A percentile compares a stretch with the other conserved stretches of the same genome.
Conservation (phyloP, 1,140 invertebrate genomes). For the Eurosta solidaginis region DNA sequence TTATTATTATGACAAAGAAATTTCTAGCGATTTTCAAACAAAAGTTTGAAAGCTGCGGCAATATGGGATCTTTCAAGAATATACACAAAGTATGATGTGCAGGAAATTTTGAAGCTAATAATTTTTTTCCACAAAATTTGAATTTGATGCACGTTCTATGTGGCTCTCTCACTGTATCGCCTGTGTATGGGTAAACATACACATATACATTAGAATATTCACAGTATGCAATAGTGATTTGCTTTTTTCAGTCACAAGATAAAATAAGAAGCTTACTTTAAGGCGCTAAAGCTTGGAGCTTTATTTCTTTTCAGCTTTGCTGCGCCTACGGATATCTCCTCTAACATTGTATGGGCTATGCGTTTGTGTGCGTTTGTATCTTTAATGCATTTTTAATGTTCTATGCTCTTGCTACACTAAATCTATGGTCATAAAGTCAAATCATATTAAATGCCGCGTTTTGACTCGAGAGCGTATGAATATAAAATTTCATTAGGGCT, state of each 20-base stretch:
- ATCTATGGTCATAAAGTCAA: not conserved
- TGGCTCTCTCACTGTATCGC: too few relatives aligned
- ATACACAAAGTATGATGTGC: not conserved
- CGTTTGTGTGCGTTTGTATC: not conserved
- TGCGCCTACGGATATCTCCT: too few relatives aligned
- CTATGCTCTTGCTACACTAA: not conserved
- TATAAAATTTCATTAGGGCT: not conserved
- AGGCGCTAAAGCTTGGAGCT: too few relatives aligned
- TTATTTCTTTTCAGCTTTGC: not conserved
- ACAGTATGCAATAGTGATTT: too few relatives aligned
- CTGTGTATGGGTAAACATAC: too few relatives aligned
- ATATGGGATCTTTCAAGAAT: not conserved
- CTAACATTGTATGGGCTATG: not conserved
- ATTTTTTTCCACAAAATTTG: not conserved
- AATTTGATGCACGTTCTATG: too few relatives aligned
- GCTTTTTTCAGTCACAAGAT: too few relatives aligned
- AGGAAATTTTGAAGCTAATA: not conserved
- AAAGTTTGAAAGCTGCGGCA: not conserved
- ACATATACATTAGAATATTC: too few relatives aligned
- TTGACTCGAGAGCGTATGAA: not conserved
- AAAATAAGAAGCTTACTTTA: too few relatives aligned
- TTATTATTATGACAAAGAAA: not conserved
- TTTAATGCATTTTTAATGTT: constrained; percentile 15
- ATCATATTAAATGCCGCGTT: constrained; percentile 6
- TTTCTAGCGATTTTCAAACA: not conserved